Base-by-base conservation (phyloP, 2,113 vertebrate genomes). In the Apteryx owenii region DNA sequence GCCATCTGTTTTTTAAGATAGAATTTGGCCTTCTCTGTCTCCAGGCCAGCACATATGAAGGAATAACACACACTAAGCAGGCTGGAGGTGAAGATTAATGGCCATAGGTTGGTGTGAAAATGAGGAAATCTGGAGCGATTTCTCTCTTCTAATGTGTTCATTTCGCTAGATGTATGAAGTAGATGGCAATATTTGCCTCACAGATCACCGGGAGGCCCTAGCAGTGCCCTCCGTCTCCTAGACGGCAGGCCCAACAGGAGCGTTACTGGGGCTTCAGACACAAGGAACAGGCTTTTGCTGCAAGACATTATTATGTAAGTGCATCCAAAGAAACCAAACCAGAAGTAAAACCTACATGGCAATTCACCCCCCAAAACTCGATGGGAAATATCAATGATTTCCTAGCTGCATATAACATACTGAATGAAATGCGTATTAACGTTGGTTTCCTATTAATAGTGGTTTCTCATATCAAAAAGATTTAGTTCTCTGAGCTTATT, bases 231-330 rank as follows among this genome's bases (percentile, higher is more conserved):
- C 44, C 91, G 53, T 62, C 86, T 84, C 69, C 56, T 94, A 93
- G 95, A 96, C 75, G 90, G 91, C 71, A 96, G 95, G 78, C 54
- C 13, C 26, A 88, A 61, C 23, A 64, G 64, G 46, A 95, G 81
- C 75, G 81, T 96, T 95, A n/a, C 86, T 26, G 78, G 51, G 76
- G 69, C 83, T 97, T 97, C 95, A 96, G 81, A 89, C 89, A 93
- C 91, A 94, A 89, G 90, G 5, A 40, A 28, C 16, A 58, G 53
- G 46, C 36, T 83, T 86, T 42, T 48, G 4, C 60, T 83, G 53
- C 58, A 73, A 69, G 64, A 48, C 2, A 4, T 28, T 50, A n/a
- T 44, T 92, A 6, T 38, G 42, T 7, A 9, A 48, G 28, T 50
- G 58, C 23, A 29, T 44, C 42, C 42, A 61, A 56, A 72, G 44